phyloP scores from a whole-genome alignment of 1,140 invertebrate species.

The Gonioctena quinquepunctata region DNA sequence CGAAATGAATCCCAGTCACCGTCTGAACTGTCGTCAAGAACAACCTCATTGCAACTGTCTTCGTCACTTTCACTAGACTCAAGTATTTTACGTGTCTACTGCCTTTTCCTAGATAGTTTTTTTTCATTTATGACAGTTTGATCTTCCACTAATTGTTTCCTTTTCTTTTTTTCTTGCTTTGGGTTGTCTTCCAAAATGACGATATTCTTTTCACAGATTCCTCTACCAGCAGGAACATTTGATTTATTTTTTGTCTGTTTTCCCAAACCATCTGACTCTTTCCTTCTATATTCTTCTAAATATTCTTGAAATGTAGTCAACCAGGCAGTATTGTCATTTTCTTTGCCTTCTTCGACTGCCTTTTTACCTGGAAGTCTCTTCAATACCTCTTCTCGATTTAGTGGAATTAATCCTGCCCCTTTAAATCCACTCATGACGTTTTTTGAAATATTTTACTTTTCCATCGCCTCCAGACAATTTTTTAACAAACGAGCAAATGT shows the following conservation, averaged over 20 bases:
- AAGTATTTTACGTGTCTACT: neutral
- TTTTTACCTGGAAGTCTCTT: neutral
- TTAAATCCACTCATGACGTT: constrained; percentile 30
- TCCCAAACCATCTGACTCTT: neutral
- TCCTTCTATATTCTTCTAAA: neutral
- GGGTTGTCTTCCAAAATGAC: neutral
- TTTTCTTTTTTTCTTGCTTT: constrained; percentile 3
- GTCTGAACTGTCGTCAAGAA: constrained; percentile 14
- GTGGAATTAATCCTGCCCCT: constrained; percentile 37
- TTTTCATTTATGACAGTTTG: constrained; percentile 2
- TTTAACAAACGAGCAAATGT: constrained; percentile 39
- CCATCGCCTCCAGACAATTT: constrained; percentile 24
- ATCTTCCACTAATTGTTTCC: constrained; percentile 4
- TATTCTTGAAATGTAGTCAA: constrained; percentile 1
- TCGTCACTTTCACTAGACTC: constrained; percentile 10
- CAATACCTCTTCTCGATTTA: constrained; percentile 32
- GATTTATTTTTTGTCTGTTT: constrained; percentile 12
- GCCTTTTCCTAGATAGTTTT: constrained; percentile 2
- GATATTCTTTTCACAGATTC: neutral
- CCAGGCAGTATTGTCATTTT: neutral
- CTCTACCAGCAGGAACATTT: constrained; percentile 6
- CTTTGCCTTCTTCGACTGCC: constrained; percentile 5
- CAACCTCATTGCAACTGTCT: constrained; percentile 5
- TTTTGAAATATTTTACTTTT: constrained; percentile 25
- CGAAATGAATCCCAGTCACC: constrained; percentile 12